Percentiles rank a stretch among this genome's conserved stretches.
These are phyloP conservation scores for Branchinecta sandiegonensis DNA, from an alignment of 2,888 invertebrate genomes.

Conservation along the genomic window DNA sequence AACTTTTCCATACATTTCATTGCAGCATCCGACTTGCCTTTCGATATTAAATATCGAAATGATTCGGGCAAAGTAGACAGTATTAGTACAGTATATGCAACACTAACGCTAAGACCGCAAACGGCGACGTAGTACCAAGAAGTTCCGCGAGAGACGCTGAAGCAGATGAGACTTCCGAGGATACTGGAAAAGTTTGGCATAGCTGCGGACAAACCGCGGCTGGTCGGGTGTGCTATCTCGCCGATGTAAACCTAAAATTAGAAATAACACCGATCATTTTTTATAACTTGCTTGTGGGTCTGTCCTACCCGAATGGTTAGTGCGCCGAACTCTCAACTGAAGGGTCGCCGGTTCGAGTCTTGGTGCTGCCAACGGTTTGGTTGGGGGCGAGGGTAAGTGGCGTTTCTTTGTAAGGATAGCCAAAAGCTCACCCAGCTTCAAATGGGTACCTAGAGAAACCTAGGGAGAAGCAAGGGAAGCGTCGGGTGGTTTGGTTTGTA, in stretches of 20 bases:
- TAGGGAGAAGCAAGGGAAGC: too few relatives aligned
- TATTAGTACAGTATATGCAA: constrained; percentile 20
- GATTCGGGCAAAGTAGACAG: constrained; percentile 22
- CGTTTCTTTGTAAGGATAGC: too few relatives aligned
- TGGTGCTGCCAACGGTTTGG: too few relatives aligned
- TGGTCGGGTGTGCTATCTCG: constrained; percentile 35
- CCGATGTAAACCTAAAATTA: constrained; percentile 20
- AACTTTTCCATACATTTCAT: constrained; percentile 17
- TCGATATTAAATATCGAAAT: constrained; percentile 19
- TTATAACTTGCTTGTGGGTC: too few relatives aligned
- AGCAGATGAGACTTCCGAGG: constrained; percentile 43
- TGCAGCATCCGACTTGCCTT: constrained; percentile 17
- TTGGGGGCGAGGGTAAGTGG: too few relatives aligned
- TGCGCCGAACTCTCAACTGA: too few relatives aligned
- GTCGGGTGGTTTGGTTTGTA: too few relatives aligned
- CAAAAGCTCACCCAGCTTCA: too few relatives aligned
- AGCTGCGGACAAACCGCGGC: constrained; percentile 37
- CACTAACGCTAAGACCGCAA: constrained; percentile 18
- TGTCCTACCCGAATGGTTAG: too few relatives aligned
- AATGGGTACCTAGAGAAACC: too few relatives aligned
- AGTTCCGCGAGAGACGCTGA: constrained; percentile 35
- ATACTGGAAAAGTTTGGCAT: constrained; percentile 32
- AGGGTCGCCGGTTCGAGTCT: too few relatives aligned
- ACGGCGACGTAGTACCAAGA: constrained; percentile 20
- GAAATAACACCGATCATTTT: neutral